Evolutionary conservation across 2,888 invertebrate genomes (phyloP).

Genomic region (Uropetala carovei): DNA sequence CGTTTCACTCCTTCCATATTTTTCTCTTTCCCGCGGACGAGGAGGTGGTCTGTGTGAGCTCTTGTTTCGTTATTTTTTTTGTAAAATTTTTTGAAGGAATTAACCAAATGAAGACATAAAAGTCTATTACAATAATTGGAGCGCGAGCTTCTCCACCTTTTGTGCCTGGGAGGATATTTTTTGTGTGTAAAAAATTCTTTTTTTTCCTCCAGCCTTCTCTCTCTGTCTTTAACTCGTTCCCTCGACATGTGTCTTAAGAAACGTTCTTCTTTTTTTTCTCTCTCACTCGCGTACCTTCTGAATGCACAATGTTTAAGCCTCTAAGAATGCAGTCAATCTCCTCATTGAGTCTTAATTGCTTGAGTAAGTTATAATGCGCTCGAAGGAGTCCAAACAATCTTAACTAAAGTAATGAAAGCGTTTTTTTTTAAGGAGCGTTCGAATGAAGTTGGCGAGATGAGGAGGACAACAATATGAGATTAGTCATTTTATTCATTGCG

Average conservation of each 20-base stretch:
- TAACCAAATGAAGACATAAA: slow-evolving; percentile 54
- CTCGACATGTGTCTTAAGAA: slow-evolving; percentile 48
- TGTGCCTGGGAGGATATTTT: slow-evolving; percentile 38
- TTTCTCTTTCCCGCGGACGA: background rate
- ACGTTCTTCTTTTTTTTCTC: background rate
- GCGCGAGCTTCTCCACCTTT: slow-evolving; percentile 59
- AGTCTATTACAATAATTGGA: slow-evolving; percentile 62
- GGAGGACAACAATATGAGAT: background rate
- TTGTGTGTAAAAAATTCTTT: background rate
- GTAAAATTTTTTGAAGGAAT: slow-evolving; percentile 43
- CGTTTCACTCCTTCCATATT: background rate
- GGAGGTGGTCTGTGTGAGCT: slow-evolving; percentile 42
- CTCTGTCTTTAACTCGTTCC: slow-evolving; percentile 15
- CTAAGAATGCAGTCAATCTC: slow-evolving; percentile 48
- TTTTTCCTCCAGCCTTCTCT: background rate
- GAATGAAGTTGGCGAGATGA: background rate
- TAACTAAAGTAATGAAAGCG: background rate
- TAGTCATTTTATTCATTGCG: background rate
- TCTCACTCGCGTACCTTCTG: background rate
- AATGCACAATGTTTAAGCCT: slow-evolving; percentile 33
- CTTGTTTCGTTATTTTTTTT: background rate
- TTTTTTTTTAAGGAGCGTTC: background rate
- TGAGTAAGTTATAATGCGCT: slow-evolving; percentile 59
- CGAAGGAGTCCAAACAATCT: slow-evolving; percentile 20
- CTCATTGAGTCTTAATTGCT: slow-evolving; percentile 56